Evolutionary conservation across 2,888 invertebrate genomes (phyloP).

Genomic region (Drosophila falleni): DNA sequence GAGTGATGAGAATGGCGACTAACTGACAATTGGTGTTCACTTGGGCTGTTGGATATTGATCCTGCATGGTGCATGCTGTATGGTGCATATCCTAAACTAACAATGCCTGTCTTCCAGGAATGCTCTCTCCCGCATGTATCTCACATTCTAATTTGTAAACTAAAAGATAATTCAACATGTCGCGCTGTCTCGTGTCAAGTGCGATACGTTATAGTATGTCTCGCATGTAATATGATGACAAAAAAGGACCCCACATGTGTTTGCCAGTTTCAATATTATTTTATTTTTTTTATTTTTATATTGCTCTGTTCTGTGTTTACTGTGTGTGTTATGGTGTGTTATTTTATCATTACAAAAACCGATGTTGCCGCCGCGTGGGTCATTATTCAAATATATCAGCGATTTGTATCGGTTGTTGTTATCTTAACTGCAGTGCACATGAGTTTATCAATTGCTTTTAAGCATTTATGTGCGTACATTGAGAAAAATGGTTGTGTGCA

Average conservation of each 20-base stretch:
- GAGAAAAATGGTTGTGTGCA: neutral
- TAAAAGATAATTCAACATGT: slow-evolving; percentile 64
- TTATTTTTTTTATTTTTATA: slow-evolving; percentile 37
- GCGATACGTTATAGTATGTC: slow-evolving; percentile 31
- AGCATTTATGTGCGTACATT: slow-evolving; percentile 3
- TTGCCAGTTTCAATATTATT: slow-evolving; percentile 15
- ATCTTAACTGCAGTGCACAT: slow-evolving; percentile 57
- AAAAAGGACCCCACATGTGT: slow-evolving; percentile 74
- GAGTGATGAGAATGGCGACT: slow-evolving; percentile 58
- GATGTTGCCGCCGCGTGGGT: slow-evolving; percentile 59
- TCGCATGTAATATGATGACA: slow-evolving; percentile 66
- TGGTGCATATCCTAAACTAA: slow-evolving; percentile 64
- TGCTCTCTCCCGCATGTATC: slow-evolving; percentile 61
- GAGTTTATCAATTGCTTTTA: slow-evolving; percentile 17
- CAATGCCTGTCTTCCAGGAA: slow-evolving; percentile 63
- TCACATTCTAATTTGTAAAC: slow-evolving; percentile 76
- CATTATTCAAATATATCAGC: slow-evolving; percentile 49
- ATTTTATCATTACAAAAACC: slow-evolving; percentile 67
- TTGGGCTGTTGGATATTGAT: slow-evolving; percentile 38
- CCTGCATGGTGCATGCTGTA: slow-evolving; percentile 10
- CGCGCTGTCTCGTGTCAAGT: slow-evolving; percentile 75
- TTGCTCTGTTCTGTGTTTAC: slow-evolving; percentile 20
- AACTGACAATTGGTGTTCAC: slow-evolving; percentile 22
- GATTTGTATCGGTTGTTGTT: slow-evolving; percentile 58
- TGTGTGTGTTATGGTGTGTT: slow-evolving; percentile 55